A percentile compares a stretch with the other conserved stretches of the same genome.
Conservation (phyloP, 2,888 invertebrate genomes). For the Halictus ligatus region DNA sequence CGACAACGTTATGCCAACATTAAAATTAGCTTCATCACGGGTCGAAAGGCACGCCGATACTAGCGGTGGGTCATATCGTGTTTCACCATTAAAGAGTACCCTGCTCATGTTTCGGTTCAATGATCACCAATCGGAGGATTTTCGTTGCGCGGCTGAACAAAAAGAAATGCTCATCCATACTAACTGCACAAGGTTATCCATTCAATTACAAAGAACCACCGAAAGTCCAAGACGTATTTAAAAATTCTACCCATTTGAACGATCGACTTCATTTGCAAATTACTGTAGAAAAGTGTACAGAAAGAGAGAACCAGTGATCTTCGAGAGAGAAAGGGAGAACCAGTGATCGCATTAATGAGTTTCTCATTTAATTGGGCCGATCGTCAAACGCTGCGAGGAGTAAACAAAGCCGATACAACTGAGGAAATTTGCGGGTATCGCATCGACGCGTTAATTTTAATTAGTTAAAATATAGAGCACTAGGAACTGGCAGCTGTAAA, state of each 20-base stretch:
- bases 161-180: too few relatives aligned
- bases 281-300: background rate
- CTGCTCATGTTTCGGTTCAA: background rate
- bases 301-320: background rate
- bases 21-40: constrained; percentile 5
- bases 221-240: background rate
- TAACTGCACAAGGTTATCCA: background rate
- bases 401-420: background rate
- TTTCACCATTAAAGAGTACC: background rate
- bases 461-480: background rate
- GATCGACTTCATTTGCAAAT: background rate
- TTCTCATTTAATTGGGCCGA: background rate
- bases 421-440: background rate
- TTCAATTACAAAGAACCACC: background rate
- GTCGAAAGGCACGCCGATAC: constrained; percentile 1
- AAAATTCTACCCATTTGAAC: background rate
- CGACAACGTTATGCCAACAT: background rate
- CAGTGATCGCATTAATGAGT: background rate
- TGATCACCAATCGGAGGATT: background rate
- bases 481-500: background rate
- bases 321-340: background rate
- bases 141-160: background rate
- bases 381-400: background rate
- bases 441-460: background rate
- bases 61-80: background rate